Percentiles rank a stretch among this genome's conserved stretches.
Conservation (phyloP, 2,888 invertebrate species). For the Rhagonycha fulva region DNA sequence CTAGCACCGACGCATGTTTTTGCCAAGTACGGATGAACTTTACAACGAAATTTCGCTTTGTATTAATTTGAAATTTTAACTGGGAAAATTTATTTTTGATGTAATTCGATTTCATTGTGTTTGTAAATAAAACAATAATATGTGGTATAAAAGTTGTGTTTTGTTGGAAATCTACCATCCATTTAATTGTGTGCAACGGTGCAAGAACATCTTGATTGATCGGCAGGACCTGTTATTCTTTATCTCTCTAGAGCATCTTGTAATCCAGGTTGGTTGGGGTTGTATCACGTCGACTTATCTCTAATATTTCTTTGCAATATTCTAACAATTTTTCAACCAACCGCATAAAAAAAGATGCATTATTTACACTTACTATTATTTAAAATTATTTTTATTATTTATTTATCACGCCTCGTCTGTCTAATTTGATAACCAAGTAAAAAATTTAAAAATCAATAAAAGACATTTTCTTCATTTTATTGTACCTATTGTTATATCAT, state of each 20-base stretch:
- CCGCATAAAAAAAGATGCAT: background rate
- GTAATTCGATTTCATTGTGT: background rate
- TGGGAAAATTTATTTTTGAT: background rate
- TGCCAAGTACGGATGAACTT: background rate
- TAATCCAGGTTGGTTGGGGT: constrained; percentile 14
- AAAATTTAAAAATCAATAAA: background rate
- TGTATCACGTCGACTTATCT: constrained; percentile 4
- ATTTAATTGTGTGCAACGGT: constrained; percentile 21
- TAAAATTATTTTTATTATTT: background rate
- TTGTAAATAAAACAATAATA: background rate
- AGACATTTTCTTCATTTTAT: background rate
- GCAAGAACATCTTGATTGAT: constrained; percentile 23
- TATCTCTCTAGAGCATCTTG: constrained; percentile 5
- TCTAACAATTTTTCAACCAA: background rate
- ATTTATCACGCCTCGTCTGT: too few species aligned
- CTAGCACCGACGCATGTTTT: background rate
- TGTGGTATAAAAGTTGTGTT: background rate
- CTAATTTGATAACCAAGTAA: background rate
- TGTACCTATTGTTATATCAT: background rate
- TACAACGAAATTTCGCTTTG: background rate
- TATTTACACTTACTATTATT: background rate
- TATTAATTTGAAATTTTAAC: background rate
- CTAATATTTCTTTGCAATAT: background rate
- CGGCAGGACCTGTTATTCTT: constrained; percentile 20
- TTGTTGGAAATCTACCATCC: constrained; percentile 9